A percentile compares a stretch with the other conserved stretches of the same genome.
These are phyloP conservation scores for Resseliella maxima DNA, from an alignment of 2,888 invertebrate species.

Conservation along the genomic window DNA sequence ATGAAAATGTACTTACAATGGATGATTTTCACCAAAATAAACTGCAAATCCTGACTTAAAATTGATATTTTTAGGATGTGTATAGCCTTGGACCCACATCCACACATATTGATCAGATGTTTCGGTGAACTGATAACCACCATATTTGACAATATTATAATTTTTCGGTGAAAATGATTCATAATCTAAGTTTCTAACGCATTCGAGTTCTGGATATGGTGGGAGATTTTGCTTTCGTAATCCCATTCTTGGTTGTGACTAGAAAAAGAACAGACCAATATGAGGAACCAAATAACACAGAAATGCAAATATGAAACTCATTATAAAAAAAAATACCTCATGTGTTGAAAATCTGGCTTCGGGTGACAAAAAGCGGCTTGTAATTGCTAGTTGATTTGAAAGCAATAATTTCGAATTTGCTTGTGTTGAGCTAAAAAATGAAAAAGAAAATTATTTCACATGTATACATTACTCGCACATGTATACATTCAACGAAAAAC, in stretches of 20 bases:
- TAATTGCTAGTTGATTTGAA: no score
- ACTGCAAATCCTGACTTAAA: background rate
- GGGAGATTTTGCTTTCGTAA: constrained; percentile 11
- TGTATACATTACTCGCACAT: no score
- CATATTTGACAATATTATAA: background rate
- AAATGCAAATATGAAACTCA: no score
- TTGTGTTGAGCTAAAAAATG: no score
- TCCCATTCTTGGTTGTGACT: background rate
- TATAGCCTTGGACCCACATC: background rate
- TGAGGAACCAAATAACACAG: no score
- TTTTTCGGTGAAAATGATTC: background rate
- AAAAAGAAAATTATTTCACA: no score
- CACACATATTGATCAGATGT: background rate
- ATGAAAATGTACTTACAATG: background rate
- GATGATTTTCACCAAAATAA: background rate
- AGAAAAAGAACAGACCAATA: background rate
- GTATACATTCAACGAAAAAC: no score
- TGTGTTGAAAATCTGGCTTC: no score
- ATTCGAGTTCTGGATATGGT: background rate
- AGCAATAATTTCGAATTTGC: no score
- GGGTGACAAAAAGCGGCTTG: no score
- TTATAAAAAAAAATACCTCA: no score
- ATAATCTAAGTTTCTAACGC: background rate
- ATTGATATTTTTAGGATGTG: background rate
- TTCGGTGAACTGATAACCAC: background rate